Evolutionary conservation across 2,113 vertebrate species (phyloP).

Genomic region (Acrocephalus arundinaceus): DNA sequence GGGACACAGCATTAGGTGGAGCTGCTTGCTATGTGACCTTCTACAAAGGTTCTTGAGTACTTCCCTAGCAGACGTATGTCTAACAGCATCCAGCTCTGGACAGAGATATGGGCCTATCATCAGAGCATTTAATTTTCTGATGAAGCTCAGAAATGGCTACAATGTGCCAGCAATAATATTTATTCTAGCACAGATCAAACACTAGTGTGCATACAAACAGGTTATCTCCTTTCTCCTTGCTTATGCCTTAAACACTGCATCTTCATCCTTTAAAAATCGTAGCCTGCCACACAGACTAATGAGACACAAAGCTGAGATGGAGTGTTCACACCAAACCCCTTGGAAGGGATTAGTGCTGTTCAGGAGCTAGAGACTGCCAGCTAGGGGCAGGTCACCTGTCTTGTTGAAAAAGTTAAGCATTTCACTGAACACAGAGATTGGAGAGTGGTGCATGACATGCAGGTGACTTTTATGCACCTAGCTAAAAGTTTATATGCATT

Average conservation of each 20-base stretch:
- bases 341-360: background rate
- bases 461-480: background rate
- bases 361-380: background rate
- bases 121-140: background rate
- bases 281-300: background rate
- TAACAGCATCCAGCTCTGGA: background rate
- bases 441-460: background rate
- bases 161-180: background rate
- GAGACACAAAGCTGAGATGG: background rate
- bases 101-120: background rate
- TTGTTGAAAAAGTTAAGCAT: background rate
- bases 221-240: background rate
- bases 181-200: background rate
- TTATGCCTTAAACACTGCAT: background rate
- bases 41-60: background rate
- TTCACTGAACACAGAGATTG: background rate
- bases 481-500: background rate
- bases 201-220: background rate
- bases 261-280: background rate
- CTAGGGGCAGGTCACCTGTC: background rate
- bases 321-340: fast-evolving
- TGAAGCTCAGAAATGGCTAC: background rate
- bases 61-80: background rate
- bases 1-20: background rate
- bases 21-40: background rate